Evolutionary conservation across 2,888 invertebrate genomes (phyloP).

Genomic region (Drosophila nr. medialis): DNA sequence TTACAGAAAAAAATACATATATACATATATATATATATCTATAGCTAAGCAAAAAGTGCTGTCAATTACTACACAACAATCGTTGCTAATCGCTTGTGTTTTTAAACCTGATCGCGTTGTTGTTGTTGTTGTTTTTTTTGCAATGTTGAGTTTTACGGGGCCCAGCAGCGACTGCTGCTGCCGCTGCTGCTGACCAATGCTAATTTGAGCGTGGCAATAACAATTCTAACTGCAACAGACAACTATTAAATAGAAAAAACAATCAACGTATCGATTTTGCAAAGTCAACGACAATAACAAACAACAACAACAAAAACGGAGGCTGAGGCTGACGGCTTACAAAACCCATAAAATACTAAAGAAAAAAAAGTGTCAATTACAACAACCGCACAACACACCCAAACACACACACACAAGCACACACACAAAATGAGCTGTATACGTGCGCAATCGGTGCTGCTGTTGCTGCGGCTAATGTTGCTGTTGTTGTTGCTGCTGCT

Average conservation of each 20-base stretch:
- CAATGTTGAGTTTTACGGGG: slow-evolving; percentile 30
- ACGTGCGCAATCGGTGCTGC: slow-evolving; percentile 42
- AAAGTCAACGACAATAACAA: slow-evolving; percentile 39
- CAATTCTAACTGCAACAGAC: slow-evolving; percentile 6
- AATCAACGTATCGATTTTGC: slow-evolving; percentile 58
- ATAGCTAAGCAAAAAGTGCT: slow-evolving; percentile 5
- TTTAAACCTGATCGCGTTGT: slow-evolving; percentile 43
- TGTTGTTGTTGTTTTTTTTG: slow-evolving; percentile 3
- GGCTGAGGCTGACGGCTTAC: slow-evolving; percentile 16
- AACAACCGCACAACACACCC: slow-evolving; percentile 60
- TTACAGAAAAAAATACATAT: not conserved
- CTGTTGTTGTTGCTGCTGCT: slow-evolving; percentile 42
- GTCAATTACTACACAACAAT: slow-evolving; percentile 11
- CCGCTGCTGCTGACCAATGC: slow-evolving; percentile 44
- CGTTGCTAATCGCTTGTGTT: slow-evolving; percentile 2
- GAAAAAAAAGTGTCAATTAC: slow-evolving; percentile 79
- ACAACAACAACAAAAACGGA: slow-evolving; percentile 12
- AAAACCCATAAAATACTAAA: slow-evolving; percentile 38
- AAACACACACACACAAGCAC: slow-evolving; percentile 35
- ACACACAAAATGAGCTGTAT: slow-evolving; percentile 43
- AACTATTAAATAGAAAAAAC: slow-evolving; percentile 37
- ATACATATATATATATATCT: not conserved
- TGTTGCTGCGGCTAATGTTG: slow-evolving; percentile 51
- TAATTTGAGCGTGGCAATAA: slow-evolving; percentile 37
- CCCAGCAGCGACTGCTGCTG: slow-evolving; percentile 16